Percentiles rank a stretch among this genome's conserved stretches.
phyloP scores from a whole-genome alignment of 2,113 vertebrate species.

The Phalacrocorax brasilianus region DNA sequence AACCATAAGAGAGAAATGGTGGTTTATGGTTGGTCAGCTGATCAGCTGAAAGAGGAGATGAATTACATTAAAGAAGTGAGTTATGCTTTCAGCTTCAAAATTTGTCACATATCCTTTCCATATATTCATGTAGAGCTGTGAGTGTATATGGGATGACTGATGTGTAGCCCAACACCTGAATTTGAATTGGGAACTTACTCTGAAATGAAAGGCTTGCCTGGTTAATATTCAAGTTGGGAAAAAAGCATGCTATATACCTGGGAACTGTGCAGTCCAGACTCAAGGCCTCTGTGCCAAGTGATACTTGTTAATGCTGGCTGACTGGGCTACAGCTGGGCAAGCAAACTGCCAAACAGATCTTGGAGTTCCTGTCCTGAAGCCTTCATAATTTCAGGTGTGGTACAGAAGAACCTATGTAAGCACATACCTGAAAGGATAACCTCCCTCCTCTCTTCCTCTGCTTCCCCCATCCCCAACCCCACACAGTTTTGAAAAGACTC shows the following conservation, averaged over 20 bases:
- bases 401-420: background rate
- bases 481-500: background rate
- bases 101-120: background rate
- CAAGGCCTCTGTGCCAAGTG: background rate
- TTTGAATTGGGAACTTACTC: background rate
- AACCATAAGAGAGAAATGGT: slow-evolving; percentile 90
- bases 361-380: background rate
- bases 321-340: background rate
- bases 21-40: slow-evolving; percentile 90
- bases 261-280: background rate
- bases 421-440: background rate
- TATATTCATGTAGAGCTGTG: background rate
- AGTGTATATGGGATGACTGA: background rate
- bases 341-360: background rate
- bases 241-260: background rate
- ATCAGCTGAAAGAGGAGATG: slow-evolving; percentile 94
- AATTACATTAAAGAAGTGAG: slow-evolving; percentile 95
- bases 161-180: background rate
- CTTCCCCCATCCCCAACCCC: background rate
- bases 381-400: background rate
- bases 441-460: background rate
- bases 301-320: background rate
- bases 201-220: background rate
- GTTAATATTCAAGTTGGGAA: background rate
- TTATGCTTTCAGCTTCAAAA: background rate